Percentiles rank a stretch among this genome's conserved stretches.
Evolutionary conservation across 2,888 invertebrate genomes (phyloP).

Genomic region (Parapristionchus giblindavisi): DNA sequence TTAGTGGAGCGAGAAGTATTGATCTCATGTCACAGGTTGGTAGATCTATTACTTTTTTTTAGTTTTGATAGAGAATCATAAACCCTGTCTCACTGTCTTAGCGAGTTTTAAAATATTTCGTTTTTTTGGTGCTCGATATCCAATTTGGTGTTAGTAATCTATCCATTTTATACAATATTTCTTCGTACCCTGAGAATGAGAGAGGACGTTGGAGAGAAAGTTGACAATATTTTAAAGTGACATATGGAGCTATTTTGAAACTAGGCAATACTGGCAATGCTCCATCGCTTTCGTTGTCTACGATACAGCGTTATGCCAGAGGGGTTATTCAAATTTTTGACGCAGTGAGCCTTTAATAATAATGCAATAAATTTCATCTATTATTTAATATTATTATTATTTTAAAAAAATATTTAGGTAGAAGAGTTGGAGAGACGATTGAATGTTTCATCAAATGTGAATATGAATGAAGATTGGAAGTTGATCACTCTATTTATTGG

Average conservation of each 20-base stretch:
- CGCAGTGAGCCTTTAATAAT: too few relatives aligned
- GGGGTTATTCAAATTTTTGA: too few relatives aligned
- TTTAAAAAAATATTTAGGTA: background rate
- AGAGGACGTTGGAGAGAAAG: background rate
- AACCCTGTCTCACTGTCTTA: too few relatives aligned
- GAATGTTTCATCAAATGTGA: background rate
- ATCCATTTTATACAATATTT: too few relatives aligned
- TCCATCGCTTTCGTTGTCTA: too few relatives aligned
- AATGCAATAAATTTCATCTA: background rate
- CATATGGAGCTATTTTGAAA: background rate
- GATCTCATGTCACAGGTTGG: slow-evolving; percentile 21
- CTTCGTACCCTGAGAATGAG: background rate
- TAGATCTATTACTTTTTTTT: background rate
- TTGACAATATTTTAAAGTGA: background rate
- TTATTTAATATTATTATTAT: background rate
- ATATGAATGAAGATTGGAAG: slow-evolving; percentile 31
- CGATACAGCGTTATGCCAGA: too few relatives aligned
- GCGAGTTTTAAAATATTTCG: too few relatives aligned
- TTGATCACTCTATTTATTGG: slow-evolving; percentile 29
- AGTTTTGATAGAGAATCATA: too few relatives aligned
- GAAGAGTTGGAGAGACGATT: slow-evolving; percentile 17
- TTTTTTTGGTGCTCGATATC: too few relatives aligned
- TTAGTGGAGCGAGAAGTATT: background rate
- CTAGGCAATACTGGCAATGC: too few relatives aligned
- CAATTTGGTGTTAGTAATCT: too few relatives aligned